phyloP scores from a whole-genome alignment of 1,140 invertebrate genomes.

The Argopecten irradians region DNA sequence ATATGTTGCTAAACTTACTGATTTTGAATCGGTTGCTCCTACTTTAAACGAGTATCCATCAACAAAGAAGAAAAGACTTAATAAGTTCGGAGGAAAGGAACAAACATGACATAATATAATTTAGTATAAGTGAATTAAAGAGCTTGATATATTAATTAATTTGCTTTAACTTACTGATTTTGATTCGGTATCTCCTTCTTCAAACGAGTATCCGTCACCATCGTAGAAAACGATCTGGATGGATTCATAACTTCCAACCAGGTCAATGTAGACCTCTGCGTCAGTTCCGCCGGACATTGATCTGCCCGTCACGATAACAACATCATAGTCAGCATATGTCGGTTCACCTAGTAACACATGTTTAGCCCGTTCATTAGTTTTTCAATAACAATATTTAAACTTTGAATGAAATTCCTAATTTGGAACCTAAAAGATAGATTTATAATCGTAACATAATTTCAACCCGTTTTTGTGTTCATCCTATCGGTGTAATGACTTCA shows the following conservation, averaged over 20 bases:
- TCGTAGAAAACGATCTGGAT: not conserved
- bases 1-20: not conserved
- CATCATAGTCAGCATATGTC: not conserved
- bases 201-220: not conserved
- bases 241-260: not conserved
- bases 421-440: too few relatives aligned
- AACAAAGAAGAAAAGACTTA: not conserved
- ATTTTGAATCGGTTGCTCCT: not conserved
- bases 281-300: not conserved
- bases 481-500: too few relatives aligned
- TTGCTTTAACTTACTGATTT: not conserved
- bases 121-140: too few relatives aligned
- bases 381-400: too few relatives aligned
- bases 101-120: too few relatives aligned
- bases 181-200: not conserved
- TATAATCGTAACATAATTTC: too few relatives aligned
- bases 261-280: not conserved
- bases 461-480: too few relatives aligned
- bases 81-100: too few relatives aligned
- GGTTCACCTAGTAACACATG: too few relatives aligned
- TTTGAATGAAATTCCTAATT: too few relatives aligned
- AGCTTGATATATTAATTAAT: too few relatives aligned
- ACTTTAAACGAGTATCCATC: not conserved
- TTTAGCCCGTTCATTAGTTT: too few relatives aligned
- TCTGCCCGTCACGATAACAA: not conserved